Percentiles rank a stretch among this genome's conserved stretches.
Evolutionary conservation across 2,797 vertebrate genomes (phyloP).

Genomic region (Clangula hyemalis): DNA sequence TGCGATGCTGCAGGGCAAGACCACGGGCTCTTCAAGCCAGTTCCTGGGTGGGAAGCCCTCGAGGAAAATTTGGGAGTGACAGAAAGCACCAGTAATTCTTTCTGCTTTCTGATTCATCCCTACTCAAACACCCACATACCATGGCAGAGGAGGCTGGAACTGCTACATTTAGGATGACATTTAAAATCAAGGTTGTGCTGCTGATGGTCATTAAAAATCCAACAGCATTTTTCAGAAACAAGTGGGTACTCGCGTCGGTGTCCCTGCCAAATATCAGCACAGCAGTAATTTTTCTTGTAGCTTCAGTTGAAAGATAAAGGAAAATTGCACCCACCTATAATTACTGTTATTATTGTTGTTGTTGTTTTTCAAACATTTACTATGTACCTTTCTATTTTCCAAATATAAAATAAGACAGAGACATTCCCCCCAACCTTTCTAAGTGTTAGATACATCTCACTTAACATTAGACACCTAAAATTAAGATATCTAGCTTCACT

Average conservation of each 20-base stretch:
- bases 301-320: slow-evolving; percentile 24
- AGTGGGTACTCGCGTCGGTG: neutral
- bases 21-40: neutral
- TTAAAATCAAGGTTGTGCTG: slow-evolving; percentile 63
- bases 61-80: slow-evolving; percentile 32
- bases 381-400: slow-evolving; percentile 8
- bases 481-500: neutral
- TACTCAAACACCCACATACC: slow-evolving; percentile 31
- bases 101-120: slow-evolving; percentile 64
- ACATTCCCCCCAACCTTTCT: neutral
- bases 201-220: slow-evolving; percentile 67
- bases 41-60: slow-evolving; percentile 23
- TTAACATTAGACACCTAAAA: neutral
- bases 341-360: slow-evolving; percentile 9
- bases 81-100: slow-evolving; percentile 47
- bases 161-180: slow-evolving; percentile 65
- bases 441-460: neutral
- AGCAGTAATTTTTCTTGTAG: slow-evolving; percentile 16
- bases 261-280: slow-evolving; percentile 47
- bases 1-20: neutral
- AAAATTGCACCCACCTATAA: slow-evolving; percentile 35
- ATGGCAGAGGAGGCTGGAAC: slow-evolving; percentile 30
- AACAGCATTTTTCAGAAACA: slow-evolving; percentile 23
- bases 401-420: neutral
- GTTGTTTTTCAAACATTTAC: neutral